Conservation (phyloP, 1,140 invertebrate genomes). For the Drosophila seguyi region DNA sequence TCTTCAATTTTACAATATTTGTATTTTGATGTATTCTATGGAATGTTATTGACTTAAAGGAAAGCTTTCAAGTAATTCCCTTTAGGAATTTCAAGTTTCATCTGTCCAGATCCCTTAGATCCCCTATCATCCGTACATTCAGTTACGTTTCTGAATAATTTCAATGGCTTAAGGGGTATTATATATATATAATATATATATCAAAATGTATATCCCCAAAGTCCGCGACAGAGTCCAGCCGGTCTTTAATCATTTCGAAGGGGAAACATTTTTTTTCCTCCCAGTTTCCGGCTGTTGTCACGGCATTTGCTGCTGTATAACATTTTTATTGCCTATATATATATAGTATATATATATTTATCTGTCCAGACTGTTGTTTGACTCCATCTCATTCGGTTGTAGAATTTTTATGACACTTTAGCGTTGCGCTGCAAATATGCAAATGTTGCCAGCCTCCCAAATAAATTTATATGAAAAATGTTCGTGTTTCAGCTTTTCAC, state of each 20-base stretch:
- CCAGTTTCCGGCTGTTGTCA: slow-evolving; percentile 22
- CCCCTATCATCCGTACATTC: not conserved
- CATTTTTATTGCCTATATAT: slow-evolving; percentile 72
- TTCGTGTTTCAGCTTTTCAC: slow-evolving; percentile 53
- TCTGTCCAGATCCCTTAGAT: no score
- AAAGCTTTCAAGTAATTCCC: no score
- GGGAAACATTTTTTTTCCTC: not conserved
- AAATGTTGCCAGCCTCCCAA: slow-evolving; percentile 40
- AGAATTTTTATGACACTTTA: slow-evolving; percentile 68
- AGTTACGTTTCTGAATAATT: slow-evolving; percentile 15
- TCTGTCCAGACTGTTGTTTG: slow-evolving; percentile 45
- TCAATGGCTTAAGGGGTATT: slow-evolving; percentile 5
- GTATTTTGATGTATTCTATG: not conserved
- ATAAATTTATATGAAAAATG: slow-evolving; percentile 79
- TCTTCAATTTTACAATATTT: not conserved
- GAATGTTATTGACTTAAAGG: no score
- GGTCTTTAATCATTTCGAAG: slow-evolving; percentile 29
- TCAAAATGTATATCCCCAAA: slow-evolving; percentile 16
- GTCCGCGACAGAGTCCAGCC: not conserved
- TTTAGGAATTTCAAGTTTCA: no score
- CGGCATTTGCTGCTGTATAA: slow-evolving; percentile 58
- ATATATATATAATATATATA: not conserved
- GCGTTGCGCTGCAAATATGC: slow-evolving; percentile 61
- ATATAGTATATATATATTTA: slow-evolving; percentile 30
- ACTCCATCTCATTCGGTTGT: slow-evolving; percentile 70